Conservation (phyloP, 2,113 vertebrate species). For the Tetrax tetrax region DNA sequence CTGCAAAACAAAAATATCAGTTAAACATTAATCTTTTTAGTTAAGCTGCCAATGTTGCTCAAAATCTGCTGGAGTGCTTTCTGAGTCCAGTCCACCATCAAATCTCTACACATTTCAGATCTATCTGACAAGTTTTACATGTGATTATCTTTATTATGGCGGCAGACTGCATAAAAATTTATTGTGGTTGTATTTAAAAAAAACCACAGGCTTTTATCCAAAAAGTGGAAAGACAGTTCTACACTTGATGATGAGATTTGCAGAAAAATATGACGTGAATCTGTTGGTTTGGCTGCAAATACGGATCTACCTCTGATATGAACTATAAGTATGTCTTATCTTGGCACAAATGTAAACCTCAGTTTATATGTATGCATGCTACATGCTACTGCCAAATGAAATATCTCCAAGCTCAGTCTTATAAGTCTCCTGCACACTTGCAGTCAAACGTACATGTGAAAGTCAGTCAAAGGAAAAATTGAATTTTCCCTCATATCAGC, state of each 20-base stretch:
- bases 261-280: not conserved
- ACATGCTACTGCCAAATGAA: not conserved
- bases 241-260: not conserved
- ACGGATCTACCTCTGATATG: not conserved
- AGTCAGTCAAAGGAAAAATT: not conserved
- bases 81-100: not conserved
- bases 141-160: not conserved
- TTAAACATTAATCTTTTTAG: not conserved
- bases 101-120: not conserved
- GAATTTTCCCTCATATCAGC: not conserved
- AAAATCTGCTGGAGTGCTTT: not conserved
- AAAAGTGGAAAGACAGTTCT: not conserved
- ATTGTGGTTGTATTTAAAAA: not conserved
- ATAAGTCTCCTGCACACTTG: not conserved
- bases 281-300: not conserved
- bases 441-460: not conserved
- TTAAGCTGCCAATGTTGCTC: not conserved
- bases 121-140: not conserved
- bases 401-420: not conserved
- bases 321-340: not conserved
- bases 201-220: not conserved
- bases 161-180: not conserved
- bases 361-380: not conserved
- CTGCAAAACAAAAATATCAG: not conserved
- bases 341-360: not conserved